These are phyloP conservation scores for Morpho deidamia DNA, from an alignment of 2,888 invertebrate species.

Conservation along the genomic window DNA sequence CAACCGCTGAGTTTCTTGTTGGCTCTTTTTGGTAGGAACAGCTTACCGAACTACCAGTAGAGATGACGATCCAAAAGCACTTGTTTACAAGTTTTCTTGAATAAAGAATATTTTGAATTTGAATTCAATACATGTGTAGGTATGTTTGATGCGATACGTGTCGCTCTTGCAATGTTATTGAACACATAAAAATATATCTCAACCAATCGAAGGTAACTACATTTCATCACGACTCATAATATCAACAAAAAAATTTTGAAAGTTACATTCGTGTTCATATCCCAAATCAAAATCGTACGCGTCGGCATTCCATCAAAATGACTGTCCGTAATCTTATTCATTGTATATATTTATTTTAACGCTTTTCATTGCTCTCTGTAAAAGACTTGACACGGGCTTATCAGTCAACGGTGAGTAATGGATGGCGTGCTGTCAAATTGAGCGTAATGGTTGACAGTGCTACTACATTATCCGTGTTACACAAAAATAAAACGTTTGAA, in stretches of 20 bases:
- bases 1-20: no score
- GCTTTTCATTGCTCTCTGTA: constrained; percentile 17
- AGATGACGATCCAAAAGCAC: no score
- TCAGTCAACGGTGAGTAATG: constrained; percentile 20
- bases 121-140: no score
- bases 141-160: no score
- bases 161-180: no score
- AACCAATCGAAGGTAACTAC: background rate
- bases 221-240: constrained; percentile 2
- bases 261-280: background rate
- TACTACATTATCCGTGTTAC: constrained; percentile 18
- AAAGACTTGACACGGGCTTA: constrained; percentile 18
- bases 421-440: constrained; percentile 16
- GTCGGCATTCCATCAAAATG: background rate
- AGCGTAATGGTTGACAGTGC: constrained; percentile 20
- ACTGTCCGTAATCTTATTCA: background rate
- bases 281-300: constrained; percentile 13
- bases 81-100: no score
- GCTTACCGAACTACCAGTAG: no score
- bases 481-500: background rate
- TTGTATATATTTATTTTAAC: constrained; percentile 12
- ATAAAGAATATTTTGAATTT: no score
- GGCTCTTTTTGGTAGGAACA: no score
- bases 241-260: constrained; percentile 1
- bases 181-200: background rate